Percentiles rank a stretch among this genome's conserved stretches.
These are phyloP conservation scores for Ibidorhyncha struthersii DNA, from an alignment of 2,113 vertebrate species.

Conservation along the genomic window DNA sequence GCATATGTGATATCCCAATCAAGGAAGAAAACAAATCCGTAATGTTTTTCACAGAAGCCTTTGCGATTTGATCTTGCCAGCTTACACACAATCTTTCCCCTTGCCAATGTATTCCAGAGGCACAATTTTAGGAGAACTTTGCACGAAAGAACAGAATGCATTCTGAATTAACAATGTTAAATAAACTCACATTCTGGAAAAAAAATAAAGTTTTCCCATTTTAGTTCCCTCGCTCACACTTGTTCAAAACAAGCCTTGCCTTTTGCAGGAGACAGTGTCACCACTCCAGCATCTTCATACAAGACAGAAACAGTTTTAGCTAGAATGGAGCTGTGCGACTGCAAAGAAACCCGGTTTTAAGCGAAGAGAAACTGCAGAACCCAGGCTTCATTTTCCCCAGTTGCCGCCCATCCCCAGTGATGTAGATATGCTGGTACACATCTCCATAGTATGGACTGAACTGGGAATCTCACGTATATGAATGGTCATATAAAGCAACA, in stretches of 20 bases:
- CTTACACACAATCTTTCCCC: background rate
- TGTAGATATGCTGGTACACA: background rate
- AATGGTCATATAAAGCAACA: background rate
- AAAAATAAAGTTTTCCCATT: background rate
- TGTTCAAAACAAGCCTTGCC: background rate
- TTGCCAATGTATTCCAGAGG: background rate
- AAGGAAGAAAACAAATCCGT: background rate
- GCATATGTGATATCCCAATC: background rate
- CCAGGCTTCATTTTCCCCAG: background rate
- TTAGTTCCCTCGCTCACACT: background rate
- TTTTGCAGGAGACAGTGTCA: background rate
- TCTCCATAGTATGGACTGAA: background rate
- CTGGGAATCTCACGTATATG: background rate
- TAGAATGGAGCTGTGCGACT: fast-evolving
- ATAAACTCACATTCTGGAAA: background rate
- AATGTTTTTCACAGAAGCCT: background rate
- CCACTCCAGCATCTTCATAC: background rate
- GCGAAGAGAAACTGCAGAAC: background rate
- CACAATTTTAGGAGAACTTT: background rate
- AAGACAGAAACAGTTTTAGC: background rate
- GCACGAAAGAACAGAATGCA: background rate
- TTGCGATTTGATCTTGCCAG: background rate
- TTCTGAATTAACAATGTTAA: background rate
- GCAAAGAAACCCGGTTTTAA: background rate
- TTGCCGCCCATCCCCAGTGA: background rate